Evolutionary conservation across 2,797 vertebrate species (phyloP).

Genomic region (Acrossocheilus wenchowensis): DNA sequence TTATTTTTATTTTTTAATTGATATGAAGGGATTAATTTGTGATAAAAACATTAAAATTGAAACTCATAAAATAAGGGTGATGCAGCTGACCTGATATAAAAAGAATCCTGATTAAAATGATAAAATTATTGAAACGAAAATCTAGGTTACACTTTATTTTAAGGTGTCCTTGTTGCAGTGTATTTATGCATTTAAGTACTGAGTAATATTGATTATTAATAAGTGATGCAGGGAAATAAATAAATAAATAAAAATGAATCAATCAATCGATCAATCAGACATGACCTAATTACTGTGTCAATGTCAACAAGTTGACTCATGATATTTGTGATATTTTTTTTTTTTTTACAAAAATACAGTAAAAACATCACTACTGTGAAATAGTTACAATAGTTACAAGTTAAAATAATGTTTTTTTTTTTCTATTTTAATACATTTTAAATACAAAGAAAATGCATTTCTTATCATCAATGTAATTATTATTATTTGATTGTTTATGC

Average conservation of each 20-base stretch:
- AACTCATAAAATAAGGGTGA: background rate
- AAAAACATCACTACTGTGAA: background rate
- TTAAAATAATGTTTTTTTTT: background rate
- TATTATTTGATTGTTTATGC: too few species aligned
- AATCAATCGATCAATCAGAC: too few species aligned
- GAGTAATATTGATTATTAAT: too few species aligned
- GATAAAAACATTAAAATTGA: background rate
- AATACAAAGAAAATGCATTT: too few species aligned
- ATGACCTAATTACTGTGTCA: too few species aligned
- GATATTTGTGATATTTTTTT: too few species aligned
- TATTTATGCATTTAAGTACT: background rate
- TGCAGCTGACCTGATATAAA: background rate
- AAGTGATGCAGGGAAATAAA: too few species aligned
- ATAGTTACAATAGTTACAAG: background rate
- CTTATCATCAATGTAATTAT: too few species aligned
- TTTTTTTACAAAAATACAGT: background rate
- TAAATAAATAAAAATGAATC: too few species aligned
- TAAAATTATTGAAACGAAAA: background rate
- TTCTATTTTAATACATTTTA: background rate
- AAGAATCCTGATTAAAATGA: background rate
- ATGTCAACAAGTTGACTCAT: too few species aligned
- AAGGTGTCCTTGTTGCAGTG: background rate
- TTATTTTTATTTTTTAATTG: background rate
- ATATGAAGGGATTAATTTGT: background rate
- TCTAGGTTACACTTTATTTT: too few species aligned